These are phyloP conservation scores for Eulithis testata DNA, from an alignment of 2,888 invertebrate species.

Conservation along the genomic window DNA sequence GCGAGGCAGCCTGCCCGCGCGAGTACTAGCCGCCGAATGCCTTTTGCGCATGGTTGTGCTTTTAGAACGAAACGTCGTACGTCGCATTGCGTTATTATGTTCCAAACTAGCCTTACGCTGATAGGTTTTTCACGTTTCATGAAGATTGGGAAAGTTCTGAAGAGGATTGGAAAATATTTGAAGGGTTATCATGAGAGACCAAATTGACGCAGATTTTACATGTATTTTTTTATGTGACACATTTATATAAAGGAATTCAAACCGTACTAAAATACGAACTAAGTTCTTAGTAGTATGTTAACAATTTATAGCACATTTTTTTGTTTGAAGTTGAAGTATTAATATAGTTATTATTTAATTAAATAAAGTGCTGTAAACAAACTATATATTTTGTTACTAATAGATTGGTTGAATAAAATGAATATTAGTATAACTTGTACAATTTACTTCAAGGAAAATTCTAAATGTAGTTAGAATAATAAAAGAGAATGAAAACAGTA, in stretches of 20 bases:
- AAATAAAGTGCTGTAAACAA: too few species aligned
- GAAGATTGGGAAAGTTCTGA: slow-evolving; percentile 34
- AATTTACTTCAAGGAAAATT: not conserved
- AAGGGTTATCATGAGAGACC: slow-evolving; percentile 10
- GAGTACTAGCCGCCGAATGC: slow-evolving; percentile 62
- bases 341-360: too few species aligned
- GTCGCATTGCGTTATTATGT: slow-evolving; percentile 79
- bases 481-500: slow-evolving; percentile 5
- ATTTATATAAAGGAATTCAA: too few species aligned
- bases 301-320: too few species aligned
- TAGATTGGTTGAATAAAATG: too few species aligned
- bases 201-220: not conserved
- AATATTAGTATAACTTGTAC: not conserved
- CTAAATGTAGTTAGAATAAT: slow-evolving; percentile 1
- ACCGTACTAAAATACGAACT: too few species aligned
- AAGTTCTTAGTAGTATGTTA: too few species aligned
- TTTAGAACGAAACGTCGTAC: slow-evolving; percentile 71
- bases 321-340: too few species aligned
- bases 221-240: too few species aligned
- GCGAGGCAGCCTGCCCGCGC: slow-evolving; percentile 39
- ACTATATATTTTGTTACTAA: too few species aligned
- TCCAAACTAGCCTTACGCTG: slow-evolving; percentile 62
- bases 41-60: slow-evolving; percentile 77
- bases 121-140: slow-evolving; percentile 40
- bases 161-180: slow-evolving; percentile 28